Evolutionary conservation across 2,888 invertebrate species (phyloP), one percentile per base, ranked within the genome.

Genomic region (Pharmacophagus antenor): DNA sequence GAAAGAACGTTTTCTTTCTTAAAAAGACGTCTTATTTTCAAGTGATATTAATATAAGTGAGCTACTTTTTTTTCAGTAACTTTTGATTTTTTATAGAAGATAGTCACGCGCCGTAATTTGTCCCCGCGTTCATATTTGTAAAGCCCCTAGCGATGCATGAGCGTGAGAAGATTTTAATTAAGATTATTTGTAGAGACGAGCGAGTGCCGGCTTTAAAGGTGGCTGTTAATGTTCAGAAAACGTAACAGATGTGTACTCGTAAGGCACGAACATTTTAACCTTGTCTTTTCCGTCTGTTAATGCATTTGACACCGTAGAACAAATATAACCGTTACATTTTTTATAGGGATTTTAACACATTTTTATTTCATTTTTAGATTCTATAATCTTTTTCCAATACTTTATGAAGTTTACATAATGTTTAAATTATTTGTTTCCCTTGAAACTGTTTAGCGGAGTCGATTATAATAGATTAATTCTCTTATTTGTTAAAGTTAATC

Each of bases 151-250:
- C 76, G 79, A 70, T 70, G 74, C 76, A 10, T 5, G 58, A 41
- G 25, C 58, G 81, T 81, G 84, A 74, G 84, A 82, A 84, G 84
- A 86, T 88, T 88, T 87, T 88, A 88, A 88, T 88, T 87, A 88
- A 87, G 80, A 82, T 82, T 84, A 84, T 85, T 85, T 83, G 80
- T 78, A 71, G 79, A 77, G 77, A 81, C 76, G 79, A 77, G 80
- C 77, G 73, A 69, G 71, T 67, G 15, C 69, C 72, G 72, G 74
- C 72, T 72, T 65, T 69, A 69, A 71, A 78, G 72, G 67, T 65
- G 68, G 76, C 84, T 79, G 85, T 84, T 82, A 85, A 87, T 86
- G 85, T 80, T 79, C 69, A 73, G 80, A 83, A 82, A 83, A 82
- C 76, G 80, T 84, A 82, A 86, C 83, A 80, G 88, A 88, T 83